phyloP scores from a whole-genome alignment of 2,797 vertebrate genomes.

The Microcaecilia unicolor region DNA sequence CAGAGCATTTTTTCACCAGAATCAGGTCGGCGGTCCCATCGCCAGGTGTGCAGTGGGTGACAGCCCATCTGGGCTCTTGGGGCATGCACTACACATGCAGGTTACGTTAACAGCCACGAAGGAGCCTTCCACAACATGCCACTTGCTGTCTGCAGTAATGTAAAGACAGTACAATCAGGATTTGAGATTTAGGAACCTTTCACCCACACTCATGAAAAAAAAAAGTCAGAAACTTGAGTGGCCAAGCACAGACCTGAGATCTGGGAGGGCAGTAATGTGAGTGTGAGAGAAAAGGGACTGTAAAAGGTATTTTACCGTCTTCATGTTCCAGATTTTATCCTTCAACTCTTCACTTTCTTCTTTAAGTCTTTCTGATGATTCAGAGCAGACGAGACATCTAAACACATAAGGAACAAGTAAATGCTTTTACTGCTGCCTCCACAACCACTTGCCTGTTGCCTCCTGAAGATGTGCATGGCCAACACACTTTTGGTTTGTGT shows the following conservation, averaged over 20 bases:
- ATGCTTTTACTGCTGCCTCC: background rate
- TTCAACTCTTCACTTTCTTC: background rate
- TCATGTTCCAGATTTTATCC: background rate
- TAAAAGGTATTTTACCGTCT: background rate
- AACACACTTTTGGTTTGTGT: too few relatives aligned
- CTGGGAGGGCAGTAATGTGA: background rate
- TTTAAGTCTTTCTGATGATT: constrained; percentile 55
- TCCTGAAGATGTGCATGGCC: too few relatives aligned
- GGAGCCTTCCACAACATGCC: constrained; percentile 43
- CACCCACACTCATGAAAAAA: background rate
- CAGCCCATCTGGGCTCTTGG: constrained; percentile 64
- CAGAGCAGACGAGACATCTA: constrained; percentile 69
- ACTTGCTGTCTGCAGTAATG: too few relatives aligned
- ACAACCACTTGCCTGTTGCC: background rate
- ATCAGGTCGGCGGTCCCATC: constrained; percentile 74
- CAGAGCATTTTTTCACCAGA: constrained; percentile 59
- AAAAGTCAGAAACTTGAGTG: background rate
- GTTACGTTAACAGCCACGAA: constrained; percentile 69
- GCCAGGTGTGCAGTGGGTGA: constrained; percentile 73
- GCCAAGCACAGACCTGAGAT: background rate
- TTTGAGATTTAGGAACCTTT: background rate
- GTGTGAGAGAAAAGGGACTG: background rate
- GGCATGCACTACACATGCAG: constrained; percentile 70
- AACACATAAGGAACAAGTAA: too few relatives aligned
- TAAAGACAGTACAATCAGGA: background rate